These are phyloP conservation scores for Nibea coibor DNA, from an alignment of 2,113 vertebrate genomes.

Conservation along the genomic window DNA sequence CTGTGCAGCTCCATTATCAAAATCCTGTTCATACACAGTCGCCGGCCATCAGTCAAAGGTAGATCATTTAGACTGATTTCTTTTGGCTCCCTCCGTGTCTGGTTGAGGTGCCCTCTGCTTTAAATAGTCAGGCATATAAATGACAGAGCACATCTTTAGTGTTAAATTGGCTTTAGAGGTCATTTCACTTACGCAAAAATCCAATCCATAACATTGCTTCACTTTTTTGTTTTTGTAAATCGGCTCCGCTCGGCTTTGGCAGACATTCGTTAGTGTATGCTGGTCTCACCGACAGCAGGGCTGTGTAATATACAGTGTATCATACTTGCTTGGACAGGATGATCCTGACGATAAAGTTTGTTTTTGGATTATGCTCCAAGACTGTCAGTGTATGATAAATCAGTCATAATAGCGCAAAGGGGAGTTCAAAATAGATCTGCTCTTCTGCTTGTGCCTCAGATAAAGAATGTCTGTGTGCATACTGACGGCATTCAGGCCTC, in stretches of 20 bases:
- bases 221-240: constrained; percentile 24
- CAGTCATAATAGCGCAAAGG: background rate
- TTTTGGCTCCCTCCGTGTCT: constrained; percentile 11
- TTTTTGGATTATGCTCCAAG: constrained; percentile 20
- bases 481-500: background rate
- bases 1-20: constrained; percentile 37
- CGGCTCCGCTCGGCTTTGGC: constrained; percentile 6
- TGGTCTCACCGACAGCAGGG: background rate
- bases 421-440: background rate
- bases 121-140: constrained; percentile 24
- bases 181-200: constrained; percentile 39
- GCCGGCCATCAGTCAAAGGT: constrained; percentile 9
- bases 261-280: background rate
- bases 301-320: constrained; percentile 3
- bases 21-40: constrained; percentile 19
- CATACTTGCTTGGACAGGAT: constrained; percentile 12
- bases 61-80: constrained; percentile 21
- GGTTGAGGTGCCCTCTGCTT: constrained; percentile 20
- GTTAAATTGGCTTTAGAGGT: constrained; percentile 35
- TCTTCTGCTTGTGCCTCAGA: constrained; percentile 9
- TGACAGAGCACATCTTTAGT: constrained; percentile 11
- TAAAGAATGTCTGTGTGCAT: background rate
- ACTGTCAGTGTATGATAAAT: background rate
- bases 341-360: constrained; percentile 8
- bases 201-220: constrained; percentile 3